Base-by-base conservation (phyloP, 2,797 vertebrate genomes). In the Loris lydekkerianus region DNA sequence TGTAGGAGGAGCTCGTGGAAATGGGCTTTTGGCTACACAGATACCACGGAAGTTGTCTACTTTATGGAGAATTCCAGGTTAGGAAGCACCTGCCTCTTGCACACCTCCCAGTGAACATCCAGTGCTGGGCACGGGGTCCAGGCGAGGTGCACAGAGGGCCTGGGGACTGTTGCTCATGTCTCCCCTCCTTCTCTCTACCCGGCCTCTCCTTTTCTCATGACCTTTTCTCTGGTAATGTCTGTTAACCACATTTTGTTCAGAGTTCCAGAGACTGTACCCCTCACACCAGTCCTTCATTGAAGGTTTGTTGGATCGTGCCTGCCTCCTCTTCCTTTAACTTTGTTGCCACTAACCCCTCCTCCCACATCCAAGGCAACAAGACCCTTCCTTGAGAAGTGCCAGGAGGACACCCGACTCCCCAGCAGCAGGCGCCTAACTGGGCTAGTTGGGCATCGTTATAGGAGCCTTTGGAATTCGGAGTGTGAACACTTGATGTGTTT, bases 401-500 rank as follows among this genome's bases (percentile, higher is more conserved):
- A 60, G 91, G 40, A 40, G 88, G 81, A 73, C 13, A n/a, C 37
- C 7, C 72, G 31, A 43, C n/a, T 3, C 1, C 40, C 27, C 21
- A 95, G 56, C 73, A 73, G 31, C 69, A 86, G 43, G 7, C 34
- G 10, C 82, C 65, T 31, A 8, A 13, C n/a, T 56, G 53, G 31
- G 29, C 29, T 81, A 13, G 13, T 72, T 37, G 29, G 69, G 31
- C 60, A 34, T 67, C 27, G 23, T 37, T n/a, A 0, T 84, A 49
- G 65, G 72, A 77, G 40, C 76, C 56, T n/a, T 60, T 31, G 81
- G 78, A 70, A 87, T 67, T 69, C n/a, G 31, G 86, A 78, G 29
- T 29, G 69, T 56, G n/a, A 93, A 31, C 78, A 89, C 60, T 49
- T 67, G 9, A 53, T 70, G n/a, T 75, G 29, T 86, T 76, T 82